phyloP scores from a whole-genome alignment of 2,888 invertebrate species.

The Mesoligia furuncula region DNA sequence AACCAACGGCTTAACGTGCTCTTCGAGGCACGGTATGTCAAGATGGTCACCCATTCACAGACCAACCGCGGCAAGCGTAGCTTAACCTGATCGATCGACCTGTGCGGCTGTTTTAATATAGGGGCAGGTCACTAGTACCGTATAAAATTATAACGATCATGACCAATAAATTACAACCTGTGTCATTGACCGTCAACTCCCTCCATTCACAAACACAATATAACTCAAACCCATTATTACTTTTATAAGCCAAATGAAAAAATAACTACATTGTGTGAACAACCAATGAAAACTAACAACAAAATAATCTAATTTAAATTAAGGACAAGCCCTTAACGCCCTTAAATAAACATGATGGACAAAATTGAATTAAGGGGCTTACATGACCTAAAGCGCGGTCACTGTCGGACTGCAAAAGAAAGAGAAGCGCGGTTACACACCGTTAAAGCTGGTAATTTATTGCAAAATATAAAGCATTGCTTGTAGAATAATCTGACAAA shows the following conservation, averaged over 20 bases:
- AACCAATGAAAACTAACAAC: conserved; percentile 44
- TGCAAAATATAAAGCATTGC: no score
- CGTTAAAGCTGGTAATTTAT: no score
- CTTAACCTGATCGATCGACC: no score
- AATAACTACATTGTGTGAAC: conserved; percentile 44
- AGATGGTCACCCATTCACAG: no score
- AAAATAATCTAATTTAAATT: conserved; percentile 45
- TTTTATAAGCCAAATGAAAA: conserved; percentile 44
- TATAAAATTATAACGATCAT: neutral
- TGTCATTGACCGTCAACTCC: conserved; percentile 14
- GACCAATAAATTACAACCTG: neutral
- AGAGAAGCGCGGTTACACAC: no score
- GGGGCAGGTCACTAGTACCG: neutral
- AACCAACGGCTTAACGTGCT: no score
- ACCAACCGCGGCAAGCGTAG: no score
- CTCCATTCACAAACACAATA: conserved; percentile 11
- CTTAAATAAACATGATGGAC: conserved; percentile 48
- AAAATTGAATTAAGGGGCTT: conserved; percentile 36
- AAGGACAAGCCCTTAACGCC: conserved; percentile 39
- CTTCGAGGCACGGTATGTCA: no score
- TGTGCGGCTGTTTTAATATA: no score
- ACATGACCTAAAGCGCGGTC: no score
- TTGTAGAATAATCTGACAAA: no score
- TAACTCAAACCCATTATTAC: conserved; percentile 37
- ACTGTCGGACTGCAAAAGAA: no score